A percentile compares a stretch with the other conserved stretches of the same genome.
phyloP scores from a whole-genome alignment of 2,797 vertebrate genomes.

The Phataginus tetradactyla region DNA sequence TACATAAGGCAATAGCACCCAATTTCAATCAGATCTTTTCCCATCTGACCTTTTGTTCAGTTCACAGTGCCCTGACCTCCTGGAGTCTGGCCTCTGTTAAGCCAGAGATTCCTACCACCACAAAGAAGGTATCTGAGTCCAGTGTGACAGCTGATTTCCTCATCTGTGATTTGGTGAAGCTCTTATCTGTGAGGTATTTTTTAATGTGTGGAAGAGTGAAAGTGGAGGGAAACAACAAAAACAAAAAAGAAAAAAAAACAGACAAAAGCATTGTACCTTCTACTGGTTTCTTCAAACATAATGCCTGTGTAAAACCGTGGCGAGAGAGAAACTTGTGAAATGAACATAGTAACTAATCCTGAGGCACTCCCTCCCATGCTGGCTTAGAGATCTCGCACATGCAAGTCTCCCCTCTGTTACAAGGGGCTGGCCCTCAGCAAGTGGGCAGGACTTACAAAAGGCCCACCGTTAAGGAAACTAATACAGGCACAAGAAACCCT shows the following conservation, averaged over 20 bases:
- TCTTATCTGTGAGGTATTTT: slow-evolving; percentile 70
- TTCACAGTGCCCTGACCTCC: neutral
- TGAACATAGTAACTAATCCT: neutral
- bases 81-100: neutral
- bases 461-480: neutral
- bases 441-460: neutral
- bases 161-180: neutral
- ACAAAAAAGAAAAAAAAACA: neutral
- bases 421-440: neutral
- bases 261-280: slow-evolving; percentile 70
- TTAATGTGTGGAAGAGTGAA: neutral
- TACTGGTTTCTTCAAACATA: slow-evolving; percentile 18
- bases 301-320: neutral
- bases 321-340: neutral
- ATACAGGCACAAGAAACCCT: neutral
- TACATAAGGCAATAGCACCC: neutral
- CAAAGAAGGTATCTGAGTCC: neutral
- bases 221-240: neutral
- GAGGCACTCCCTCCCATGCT: neutral
- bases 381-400: neutral
- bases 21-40: neutral
- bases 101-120: neutral
- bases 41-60: neutral
- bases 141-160: neutral
- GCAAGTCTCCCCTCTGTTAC: neutral